Evolutionary conservation across 2,888 invertebrate species (phyloP).

Genomic region (Polydesmus complanatus): DNA sequence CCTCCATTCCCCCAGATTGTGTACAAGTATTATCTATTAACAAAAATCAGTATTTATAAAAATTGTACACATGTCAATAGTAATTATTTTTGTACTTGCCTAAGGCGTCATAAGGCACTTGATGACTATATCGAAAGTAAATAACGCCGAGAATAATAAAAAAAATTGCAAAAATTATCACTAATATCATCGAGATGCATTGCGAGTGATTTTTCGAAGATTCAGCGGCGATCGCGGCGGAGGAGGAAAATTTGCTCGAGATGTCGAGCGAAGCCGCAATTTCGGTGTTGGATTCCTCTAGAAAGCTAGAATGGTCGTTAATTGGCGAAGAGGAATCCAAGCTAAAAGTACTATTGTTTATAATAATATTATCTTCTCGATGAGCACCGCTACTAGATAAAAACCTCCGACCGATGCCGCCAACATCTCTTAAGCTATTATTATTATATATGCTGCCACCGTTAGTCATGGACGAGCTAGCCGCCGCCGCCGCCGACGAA

Average conservation of each 20-base stretch:
- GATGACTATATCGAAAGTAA: slow-evolving; percentile 11
- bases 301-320: background rate
- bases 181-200: slow-evolving; percentile 14
- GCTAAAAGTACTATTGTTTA: background rate
- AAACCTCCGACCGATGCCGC: no score
- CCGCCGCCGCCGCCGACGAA: background rate
- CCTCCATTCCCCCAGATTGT: background rate
- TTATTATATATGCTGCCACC: no score
- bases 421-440: no score
- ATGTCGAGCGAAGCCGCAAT: background rate
- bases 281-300: background rate
- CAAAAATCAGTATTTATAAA: no score
- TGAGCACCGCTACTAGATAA: background rate
- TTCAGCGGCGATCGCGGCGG: background rate
- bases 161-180: slow-evolving; percentile 7
- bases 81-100: no score
- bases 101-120: slow-evolving; percentile 4
- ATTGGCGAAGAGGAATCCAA: background rate
- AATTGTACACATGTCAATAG: no score
- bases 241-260: background rate
- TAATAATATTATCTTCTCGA: background rate
- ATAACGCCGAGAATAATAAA: slow-evolving; percentile 12
- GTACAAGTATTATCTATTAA: background rate
- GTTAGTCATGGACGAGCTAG: no score
- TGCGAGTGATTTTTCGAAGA: slow-evolving; percentile 7